Percentiles rank a stretch among this genome's conserved stretches.
phyloP scores from a whole-genome alignment of 2,113 vertebrate species.

The Butorides virescens region DNA sequence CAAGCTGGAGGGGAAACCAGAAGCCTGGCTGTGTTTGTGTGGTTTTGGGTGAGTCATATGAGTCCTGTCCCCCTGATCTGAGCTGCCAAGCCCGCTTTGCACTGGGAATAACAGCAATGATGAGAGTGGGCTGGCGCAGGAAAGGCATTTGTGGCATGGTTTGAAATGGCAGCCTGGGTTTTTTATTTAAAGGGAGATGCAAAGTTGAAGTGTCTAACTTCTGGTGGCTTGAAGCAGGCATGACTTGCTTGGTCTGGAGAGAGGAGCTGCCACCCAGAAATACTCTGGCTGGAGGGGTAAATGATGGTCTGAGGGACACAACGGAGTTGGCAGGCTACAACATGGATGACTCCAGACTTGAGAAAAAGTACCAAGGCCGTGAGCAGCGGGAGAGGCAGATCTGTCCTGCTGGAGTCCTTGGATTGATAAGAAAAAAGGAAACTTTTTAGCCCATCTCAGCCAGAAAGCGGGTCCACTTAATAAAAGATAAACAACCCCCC shows the following conservation, averaged over 20 bases:
- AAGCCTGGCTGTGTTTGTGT: neutral
- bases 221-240: neutral
- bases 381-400: neutral
- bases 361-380: neutral
- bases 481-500: neutral
- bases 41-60: neutral
- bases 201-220: neutral
- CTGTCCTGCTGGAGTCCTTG: rapidly evolving
- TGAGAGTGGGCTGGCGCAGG: rapidly evolving
- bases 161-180: neutral
- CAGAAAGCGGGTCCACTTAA: neutral
- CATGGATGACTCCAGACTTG: neutral
- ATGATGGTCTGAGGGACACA: rapidly evolving
- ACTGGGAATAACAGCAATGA: rapidly evolving
- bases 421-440: neutral
- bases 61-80: neutral
- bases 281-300: neutral
- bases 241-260: neutral
- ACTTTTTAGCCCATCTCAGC: neutral
- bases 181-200: neutral
- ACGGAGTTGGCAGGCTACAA: neutral
- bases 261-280: neutral
- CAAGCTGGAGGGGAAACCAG: neutral
- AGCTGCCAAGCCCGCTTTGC: neutral
- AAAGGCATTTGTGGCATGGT: neutral